These are phyloP conservation scores for Plectropomus leopardus DNA, from an alignment of 2,113 vertebrate genomes.

Conservation along the genomic window DNA sequence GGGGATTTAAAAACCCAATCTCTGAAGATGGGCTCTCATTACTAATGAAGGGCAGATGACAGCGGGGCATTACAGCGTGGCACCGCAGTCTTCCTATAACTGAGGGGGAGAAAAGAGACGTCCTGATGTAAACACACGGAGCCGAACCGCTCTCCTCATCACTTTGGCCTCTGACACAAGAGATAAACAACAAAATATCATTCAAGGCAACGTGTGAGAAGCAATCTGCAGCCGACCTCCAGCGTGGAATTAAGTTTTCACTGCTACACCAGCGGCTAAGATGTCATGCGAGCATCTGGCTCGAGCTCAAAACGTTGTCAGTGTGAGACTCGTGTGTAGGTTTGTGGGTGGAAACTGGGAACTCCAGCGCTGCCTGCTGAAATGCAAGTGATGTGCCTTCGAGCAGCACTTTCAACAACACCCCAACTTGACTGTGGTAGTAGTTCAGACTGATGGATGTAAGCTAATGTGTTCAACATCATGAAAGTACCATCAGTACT, in stretches of 20 bases:
- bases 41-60: constrained; percentile 60
- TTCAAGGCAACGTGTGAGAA: constrained; percentile 17
- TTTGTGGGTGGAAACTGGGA: constrained; percentile 18
- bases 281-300: neutral
- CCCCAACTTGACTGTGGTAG: neutral
- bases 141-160: neutral
- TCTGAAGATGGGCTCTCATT: constrained; percentile 12
- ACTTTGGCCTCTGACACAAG: neutral
- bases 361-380: neutral
- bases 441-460: constrained; percentile 9
- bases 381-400: neutral
- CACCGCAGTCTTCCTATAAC: neutral
- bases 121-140: constrained; percentile 18
- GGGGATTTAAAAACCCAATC: constrained; percentile 19
- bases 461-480: neutral
- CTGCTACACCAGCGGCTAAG: neutral
- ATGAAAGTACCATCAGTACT: constrained; percentile 21
- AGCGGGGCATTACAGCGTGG: constrained; percentile 5
- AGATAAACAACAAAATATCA: constrained; percentile 30
- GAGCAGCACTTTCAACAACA: neutral
- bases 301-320: neutral
- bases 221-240: constrained; percentile 2
- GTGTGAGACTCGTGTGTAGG: neutral
- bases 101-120: constrained; percentile 1
- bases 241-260: neutral